Evolutionary conservation across 2,797 vertebrate genomes (phyloP), one percentile per base, ranked within the genome.

Genomic region (Enteromius afrohamiltoni): DNA sequence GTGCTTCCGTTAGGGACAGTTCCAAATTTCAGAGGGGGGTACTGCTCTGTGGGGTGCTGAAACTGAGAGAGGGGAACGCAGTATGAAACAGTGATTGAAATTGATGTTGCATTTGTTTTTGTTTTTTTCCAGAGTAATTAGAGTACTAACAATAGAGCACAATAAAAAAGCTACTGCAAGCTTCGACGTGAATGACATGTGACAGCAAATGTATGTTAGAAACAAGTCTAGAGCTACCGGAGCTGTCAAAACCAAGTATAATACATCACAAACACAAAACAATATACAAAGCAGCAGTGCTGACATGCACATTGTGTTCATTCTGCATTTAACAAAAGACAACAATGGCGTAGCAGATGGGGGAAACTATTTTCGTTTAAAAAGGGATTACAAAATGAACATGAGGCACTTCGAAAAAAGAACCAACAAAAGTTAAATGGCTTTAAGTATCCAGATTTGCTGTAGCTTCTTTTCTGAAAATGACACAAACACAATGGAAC

Each of bases 1-100:
- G 97, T 98, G 94, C 97, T 97, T 87, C 97, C 97, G 5, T 98
- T 98, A 89, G 97, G 97, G 90, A 98, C 97, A 0, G 97, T 98
- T 82, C 97, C 97, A 88, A 98, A 98, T 93, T 97, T 97, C 82
- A 98, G 93, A 73, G 97, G 97, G 0, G 97, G 97, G 88, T 98
- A 97, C 90, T 98, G 97, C 92, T 98, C 96, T 88, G 97, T 96
- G n/a, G 97, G 97, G 91, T 96, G 95, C 94, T 98, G 97, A 92
- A 98, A 98, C 97, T 98, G 92, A 69, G 67, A n/a, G 74, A 88
- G 76, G 60, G 58, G 75, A 83, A 21, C 65, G 23, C 68, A 78
- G 86, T 86, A 42, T 69, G 64, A 73, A 73, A 55, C 55, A 53
- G 26, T 37, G 51, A 78, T 19, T 64, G 82, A 73, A 79, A 73